A percentile compares a stretch with the other conserved stretches of the same genome.
Evolutionary conservation across 2,113 vertebrate species (phyloP).

Genomic region (Anoura caudifer): DNA sequence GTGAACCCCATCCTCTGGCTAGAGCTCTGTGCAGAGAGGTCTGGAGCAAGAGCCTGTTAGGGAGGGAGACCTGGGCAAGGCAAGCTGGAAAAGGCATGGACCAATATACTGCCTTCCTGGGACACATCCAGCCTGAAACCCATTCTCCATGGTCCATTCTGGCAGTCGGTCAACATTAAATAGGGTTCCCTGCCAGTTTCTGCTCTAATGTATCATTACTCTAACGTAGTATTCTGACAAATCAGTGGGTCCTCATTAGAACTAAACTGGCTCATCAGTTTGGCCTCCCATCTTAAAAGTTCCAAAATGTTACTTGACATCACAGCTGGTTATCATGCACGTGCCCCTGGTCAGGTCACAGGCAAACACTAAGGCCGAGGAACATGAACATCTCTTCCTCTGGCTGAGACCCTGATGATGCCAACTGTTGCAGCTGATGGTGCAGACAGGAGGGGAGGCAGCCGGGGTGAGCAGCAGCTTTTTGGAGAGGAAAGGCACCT

Average conservation of each 20-base stretch:
- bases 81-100: background rate
- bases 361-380: background rate
- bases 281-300: background rate
- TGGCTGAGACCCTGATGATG: background rate
- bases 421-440: background rate
- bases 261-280: background rate
- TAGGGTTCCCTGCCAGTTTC: background rate
- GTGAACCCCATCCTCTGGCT: background rate
- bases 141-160: background rate
- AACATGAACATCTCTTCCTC: background rate
- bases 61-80: background rate
- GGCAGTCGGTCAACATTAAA: background rate
- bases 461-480: background rate
- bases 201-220: background rate
- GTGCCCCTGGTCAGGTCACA: background rate
- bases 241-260: background rate
- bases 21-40: background rate
- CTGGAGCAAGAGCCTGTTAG: background rate
- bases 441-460: background rate
- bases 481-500: slow-evolving; percentile 19
- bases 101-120: background rate
- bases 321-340: background rate
- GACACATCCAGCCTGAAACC: background rate
- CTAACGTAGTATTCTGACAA: background rate
- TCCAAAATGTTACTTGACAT: background rate